phyloP scores from a whole-genome alignment of 2,113 vertebrate genomes.

The human region GRCh38 chr5:31625501-31626000 shows the following conservation, averaged over 20 bases:
- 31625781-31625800: conserved; percentile 24
- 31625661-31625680: not conserved
- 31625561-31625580: conserved; percentile 12
- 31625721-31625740: not conserved
- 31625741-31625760: not conserved
- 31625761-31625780: not conserved
- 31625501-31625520: not conserved
- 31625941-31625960: not conserved
- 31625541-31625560: conserved; percentile 1
- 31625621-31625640: not conserved
- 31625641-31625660: not conserved
- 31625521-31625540: not conserved
- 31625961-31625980: not conserved
- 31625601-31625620: not conserved
- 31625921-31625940: not conserved
- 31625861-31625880: not conserved
- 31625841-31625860: not conserved
- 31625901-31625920: not conserved
- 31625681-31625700: not conserved
- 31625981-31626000: conserved; percentile 20
- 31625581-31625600: not conserved
- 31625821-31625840: not conserved
- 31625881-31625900: not conserved
- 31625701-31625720: not conserved
- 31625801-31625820: not conserved